Percentiles rank a stretch among this genome's conserved stretches.
Evolutionary conservation across 2,797 vertebrate genomes (phyloP).

Genomic region (Rhynchonycteris naso): DNA sequence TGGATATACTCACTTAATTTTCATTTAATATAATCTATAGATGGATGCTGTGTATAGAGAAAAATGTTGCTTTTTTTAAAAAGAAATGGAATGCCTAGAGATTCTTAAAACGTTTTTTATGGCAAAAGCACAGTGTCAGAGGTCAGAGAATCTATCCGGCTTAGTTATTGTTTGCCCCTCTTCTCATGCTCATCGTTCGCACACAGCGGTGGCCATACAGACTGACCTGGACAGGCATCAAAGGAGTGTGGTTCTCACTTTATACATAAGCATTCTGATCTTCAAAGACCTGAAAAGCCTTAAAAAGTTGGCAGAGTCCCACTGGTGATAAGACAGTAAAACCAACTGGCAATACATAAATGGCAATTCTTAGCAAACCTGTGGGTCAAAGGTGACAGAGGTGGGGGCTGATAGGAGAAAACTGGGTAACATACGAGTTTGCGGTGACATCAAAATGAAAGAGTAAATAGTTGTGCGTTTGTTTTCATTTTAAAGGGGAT

Average conservation of each 20-base stretch:
- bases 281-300: slow-evolving; percentile 62
- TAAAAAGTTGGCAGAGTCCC: slow-evolving; percentile 53
- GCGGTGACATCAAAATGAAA: not conserved
- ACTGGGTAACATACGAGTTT: slow-evolving; percentile 42
- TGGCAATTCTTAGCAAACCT: slow-evolving; percentile 41
- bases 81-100: not conserved
- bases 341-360: slow-evolving; percentile 62
- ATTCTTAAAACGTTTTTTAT: slow-evolving; percentile 37
- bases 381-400: not conserved
- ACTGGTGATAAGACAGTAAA: slow-evolving; percentile 74
- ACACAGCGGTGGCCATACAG: not conserved
- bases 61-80: not conserved
- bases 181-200: slow-evolving; percentile 17
- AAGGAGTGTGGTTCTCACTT: slow-evolving; percentile 19
- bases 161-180: not conserved
- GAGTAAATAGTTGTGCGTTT: not conserved
- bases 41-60: not conserved
- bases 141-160: not conserved
- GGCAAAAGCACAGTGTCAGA: not conserved
- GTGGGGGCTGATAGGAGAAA: not conserved
- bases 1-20: not conserved
- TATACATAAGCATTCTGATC: slow-evolving; percentile 50
- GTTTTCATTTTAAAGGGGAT: slow-evolving; percentile 35
- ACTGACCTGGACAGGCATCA: slow-evolving; percentile 41
- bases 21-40: not conserved